A percentile compares a stretch with the other conserved stretches of the same genome.
Evolutionary conservation across 2,797 vertebrate genomes (phyloP).

Genomic region (Ptychobarbus kaznakovi): DNA sequence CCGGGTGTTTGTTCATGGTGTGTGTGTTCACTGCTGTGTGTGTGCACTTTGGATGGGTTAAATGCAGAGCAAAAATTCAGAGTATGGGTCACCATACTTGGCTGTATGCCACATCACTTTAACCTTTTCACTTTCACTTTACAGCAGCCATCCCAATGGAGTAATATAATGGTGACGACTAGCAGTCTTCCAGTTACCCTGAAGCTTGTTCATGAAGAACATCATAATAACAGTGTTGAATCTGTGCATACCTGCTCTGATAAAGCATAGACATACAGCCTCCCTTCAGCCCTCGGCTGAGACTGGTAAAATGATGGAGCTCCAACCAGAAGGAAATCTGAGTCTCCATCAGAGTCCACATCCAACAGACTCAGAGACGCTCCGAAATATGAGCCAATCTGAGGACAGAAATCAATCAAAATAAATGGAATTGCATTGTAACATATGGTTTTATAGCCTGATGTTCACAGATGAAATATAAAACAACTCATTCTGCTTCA

Average conservation of each 20-base stretch:
- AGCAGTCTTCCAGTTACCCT: too few relatives aligned
- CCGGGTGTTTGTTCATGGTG: too few relatives aligned
- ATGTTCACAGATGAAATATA: not conserved
- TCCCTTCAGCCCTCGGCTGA: constrained; percentile 77
- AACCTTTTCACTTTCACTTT: too few relatives aligned
- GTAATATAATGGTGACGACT: not conserved
- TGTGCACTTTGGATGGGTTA: too few relatives aligned
- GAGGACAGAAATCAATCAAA: not conserved
- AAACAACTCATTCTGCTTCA: too few relatives aligned
- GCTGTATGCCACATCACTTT: too few relatives aligned
- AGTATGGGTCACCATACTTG: too few relatives aligned
- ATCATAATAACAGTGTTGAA: not conserved
- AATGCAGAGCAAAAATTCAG: too few relatives aligned
- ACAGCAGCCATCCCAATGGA: not conserved
- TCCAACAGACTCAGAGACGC: constrained; percentile 82
- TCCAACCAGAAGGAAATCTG: constrained; percentile 84
- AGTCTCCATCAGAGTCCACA: constrained; percentile 74
- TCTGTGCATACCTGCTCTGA: constrained; percentile 65
- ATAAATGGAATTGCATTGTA: not conserved
- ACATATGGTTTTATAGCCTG: not conserved
- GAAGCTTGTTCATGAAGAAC: not conserved
- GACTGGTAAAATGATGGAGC: constrained; percentile 77
- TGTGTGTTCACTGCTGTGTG: too few relatives aligned
- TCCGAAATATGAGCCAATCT: constrained; percentile 90
- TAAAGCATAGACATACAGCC: constrained; percentile 76